A percentile compares a stretch with the other conserved stretches of the same genome.
phyloP scores from a whole-genome alignment of 1,140 invertebrate species.

The Laupala kohalensis region DNA sequence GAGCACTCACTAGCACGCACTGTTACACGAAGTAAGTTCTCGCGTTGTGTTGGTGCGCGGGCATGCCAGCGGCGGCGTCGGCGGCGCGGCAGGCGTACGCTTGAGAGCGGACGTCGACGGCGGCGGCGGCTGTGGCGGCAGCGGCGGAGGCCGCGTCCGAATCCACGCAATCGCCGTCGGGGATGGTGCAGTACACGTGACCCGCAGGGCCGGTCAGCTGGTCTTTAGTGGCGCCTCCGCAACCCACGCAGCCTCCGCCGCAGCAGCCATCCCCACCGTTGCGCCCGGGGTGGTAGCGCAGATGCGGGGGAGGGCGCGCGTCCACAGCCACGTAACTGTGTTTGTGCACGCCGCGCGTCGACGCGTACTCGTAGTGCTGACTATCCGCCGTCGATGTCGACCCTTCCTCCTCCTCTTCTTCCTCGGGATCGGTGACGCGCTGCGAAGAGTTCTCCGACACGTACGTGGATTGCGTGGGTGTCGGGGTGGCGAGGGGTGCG shows the following conservation, averaged over 20 bases:
- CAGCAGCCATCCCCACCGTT: neutral
- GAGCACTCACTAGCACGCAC: neutral
- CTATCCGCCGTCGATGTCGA: neutral
- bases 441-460: conserved; percentile 45
- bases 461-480: conserved; percentile 47
- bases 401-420: conserved; percentile 22
- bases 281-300: conserved; percentile 26
- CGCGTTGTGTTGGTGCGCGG: neutral
- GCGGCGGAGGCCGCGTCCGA: neutral
- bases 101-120: neutral
- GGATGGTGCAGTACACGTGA: conserved; percentile 40
- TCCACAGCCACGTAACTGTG: conserved; percentile 28
- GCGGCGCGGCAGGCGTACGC: neutral
- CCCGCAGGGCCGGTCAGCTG: conserved; percentile 20
- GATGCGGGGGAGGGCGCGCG: conserved; percentile 27
- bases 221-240: too few species aligned
- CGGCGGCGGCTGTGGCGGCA: neutral
- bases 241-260: conserved; percentile 23
- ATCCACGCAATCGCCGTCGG: conserved; percentile 21
- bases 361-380: conserved; percentile 3
- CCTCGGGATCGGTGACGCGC: conserved; percentile 39
- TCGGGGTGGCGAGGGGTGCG: conserved; percentile 41
- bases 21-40: conserved; percentile 13
- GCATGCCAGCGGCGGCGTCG: neutral
- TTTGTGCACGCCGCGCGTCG: conserved; percentile 27